phyloP scores from a whole-genome alignment of 1,140 invertebrate species.

The Nylanderia fulva region DNA sequence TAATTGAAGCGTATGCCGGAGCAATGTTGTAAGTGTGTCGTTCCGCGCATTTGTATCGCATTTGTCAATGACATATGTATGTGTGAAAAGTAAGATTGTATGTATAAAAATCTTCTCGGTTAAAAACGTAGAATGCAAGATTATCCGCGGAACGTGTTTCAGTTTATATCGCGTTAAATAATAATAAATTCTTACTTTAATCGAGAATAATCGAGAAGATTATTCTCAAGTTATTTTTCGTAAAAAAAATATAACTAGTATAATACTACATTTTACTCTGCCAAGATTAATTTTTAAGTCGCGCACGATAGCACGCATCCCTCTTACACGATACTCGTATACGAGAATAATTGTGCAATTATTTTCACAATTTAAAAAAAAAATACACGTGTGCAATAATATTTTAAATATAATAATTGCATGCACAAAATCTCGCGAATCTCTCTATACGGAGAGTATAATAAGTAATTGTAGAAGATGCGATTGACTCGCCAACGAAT shows the following conservation, averaged over 20 bases:
- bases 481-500: neutral
- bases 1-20: slow-evolving; percentile 23
- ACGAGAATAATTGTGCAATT: too few relatives aligned
- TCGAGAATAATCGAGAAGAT: neutral
- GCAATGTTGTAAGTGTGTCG: neutral
- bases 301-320: too few relatives aligned
- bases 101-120: too few relatives aligned
- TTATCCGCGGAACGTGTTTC: neutral
- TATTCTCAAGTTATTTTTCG: neutral
- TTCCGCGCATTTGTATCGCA: neutral
- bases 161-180: neutral
- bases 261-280: neutral
- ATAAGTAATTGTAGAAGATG: neutral
- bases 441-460: neutral
- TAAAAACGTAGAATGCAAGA: neutral
- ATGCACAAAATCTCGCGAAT: too few relatives aligned
- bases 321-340: too few relatives aligned
- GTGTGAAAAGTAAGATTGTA: neutral
- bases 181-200: slow-evolving; percentile 17
- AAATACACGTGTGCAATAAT: neutral
- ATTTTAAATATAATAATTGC: neutral
- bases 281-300: slow-evolving; percentile 15
- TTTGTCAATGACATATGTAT: neutral
- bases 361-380: too few relatives aligned
- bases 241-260: neutral